Conservation (phyloP, 2,797 vertebrate genomes). For the Allobates femoralis region DNA sequence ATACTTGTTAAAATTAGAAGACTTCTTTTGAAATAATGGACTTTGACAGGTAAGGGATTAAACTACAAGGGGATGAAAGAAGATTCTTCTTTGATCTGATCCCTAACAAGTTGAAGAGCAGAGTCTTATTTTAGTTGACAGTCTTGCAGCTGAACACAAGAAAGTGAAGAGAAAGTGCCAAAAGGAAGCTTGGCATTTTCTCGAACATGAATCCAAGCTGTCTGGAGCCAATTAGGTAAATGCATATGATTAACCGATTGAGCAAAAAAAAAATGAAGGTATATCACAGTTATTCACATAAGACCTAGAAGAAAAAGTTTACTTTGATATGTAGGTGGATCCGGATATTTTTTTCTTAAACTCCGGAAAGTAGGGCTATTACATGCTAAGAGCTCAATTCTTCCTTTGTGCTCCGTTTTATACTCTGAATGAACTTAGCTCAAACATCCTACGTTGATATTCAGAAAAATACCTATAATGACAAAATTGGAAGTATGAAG, state of each 20-base stretch:
- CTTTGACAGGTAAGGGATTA: conserved; percentile 61
- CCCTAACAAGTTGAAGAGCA: conserved; percentile 67
- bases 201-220: conserved; percentile 63
- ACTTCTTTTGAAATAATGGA: conserved; percentile 68
- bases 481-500: conserved; percentile 5
- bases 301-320: conserved; percentile 31
- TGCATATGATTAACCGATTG: conserved; percentile 51
- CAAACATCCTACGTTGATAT: background rate
- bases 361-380: conserved; percentile 3
- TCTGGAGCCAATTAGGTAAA: conserved; percentile 54
- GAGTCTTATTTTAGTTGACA: conserved; percentile 67
- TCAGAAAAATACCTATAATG: conserved; percentile 23
- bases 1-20: conserved; percentile 62
- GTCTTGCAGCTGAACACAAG: conserved; percentile 68
- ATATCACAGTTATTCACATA: background rate
- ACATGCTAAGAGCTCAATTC: background rate
- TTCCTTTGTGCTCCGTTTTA: conserved; percentile 7
- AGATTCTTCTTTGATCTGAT: conserved; percentile 68
- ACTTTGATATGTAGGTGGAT: conserved; percentile 28
- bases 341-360: background rate
- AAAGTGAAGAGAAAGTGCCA: conserved; percentile 65
- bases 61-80: conserved; percentile 66
- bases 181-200: conserved; percentile 66
- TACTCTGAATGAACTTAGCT: background rate
- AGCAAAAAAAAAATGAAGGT: conserved; percentile 22